Evolutionary conservation across 2,888 invertebrate genomes (phyloP), one percentile per base, ranked within the genome.

Genomic region (Drosophila sordidula): DNA sequence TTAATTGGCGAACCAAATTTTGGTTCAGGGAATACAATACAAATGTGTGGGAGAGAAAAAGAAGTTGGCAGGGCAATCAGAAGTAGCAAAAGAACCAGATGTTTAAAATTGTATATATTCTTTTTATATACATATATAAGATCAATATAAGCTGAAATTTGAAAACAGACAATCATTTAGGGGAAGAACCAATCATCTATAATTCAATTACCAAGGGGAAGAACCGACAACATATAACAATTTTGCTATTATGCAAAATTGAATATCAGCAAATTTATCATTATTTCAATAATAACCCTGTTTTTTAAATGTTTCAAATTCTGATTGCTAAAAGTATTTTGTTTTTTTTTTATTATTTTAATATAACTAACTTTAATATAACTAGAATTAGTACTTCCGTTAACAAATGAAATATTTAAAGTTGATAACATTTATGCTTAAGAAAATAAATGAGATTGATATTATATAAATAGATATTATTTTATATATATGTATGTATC

Each of bases 1-100:
- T 87, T 75, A 72, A 87, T 78, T 80, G 68, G 72, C 63, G 52
- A 58, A 39, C 45, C 45, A 65, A 70, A 66, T 82, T 55, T 34
- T 45, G 12, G 42, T 26, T 39, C 34, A 16, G 47, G 41, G 6
- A 22, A 36, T 12, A 51, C 25, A 63, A 50, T 32, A 32, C 8
- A 16, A 36, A 34, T 51, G 75, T 22, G 55, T 57, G 58, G 62
- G 46, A 41, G 45, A 25, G 29, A 16, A 32, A 36, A 25, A 25
- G 26, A 38, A 39, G 11, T 9, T 57, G 16, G n/a, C 39, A 52
- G 42, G 26, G 25, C 22, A 25, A 22, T n/a, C 6, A 29, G 18
- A 29, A n/a, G 44, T 16, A 25, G 14, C 32, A 9, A 32, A 6
- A 39, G 41, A 29, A 49, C 18, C 45, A 67, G 45, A 9, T 67